Evolutionary conservation across 2,797 vertebrate genomes (phyloP), one percentile per base, ranked within the genome.

Genomic region (Leuciscus waleckii): DNA sequence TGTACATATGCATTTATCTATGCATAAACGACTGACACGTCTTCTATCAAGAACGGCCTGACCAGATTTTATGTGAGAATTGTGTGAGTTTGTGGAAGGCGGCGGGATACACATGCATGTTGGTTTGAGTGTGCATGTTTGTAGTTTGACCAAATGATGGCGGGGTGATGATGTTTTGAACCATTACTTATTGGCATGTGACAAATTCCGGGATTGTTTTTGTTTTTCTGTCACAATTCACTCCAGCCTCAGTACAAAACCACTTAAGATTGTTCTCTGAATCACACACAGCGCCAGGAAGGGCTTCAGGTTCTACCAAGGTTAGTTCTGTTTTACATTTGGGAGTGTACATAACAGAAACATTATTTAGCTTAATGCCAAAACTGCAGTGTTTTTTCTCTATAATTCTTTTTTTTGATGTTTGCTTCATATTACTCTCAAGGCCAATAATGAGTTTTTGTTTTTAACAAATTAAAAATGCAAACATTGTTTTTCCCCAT

Each of bases 331-430:
- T 87, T 86, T 77, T 84, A 73, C 54, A 85, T 81, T 73, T 43
- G 68, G 74, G 84, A 82, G 69, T 46, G 79, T 85, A 81, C 58
- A 79, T 81, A 84, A 71, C 77, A 85, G 75, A 85, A 87, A 83
- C 82, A 86, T 87, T 85, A 79, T 90, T 82, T 90, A 90, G 90
- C 79, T 87, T 90, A 90, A 86, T 89, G 89, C 89, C 89, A 90
- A 91, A 89, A 90, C 83, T 88, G 87, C 88, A 89, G 86, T 85
- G 81, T 75, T 75, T 84, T 81, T 83, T n/a, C n/a, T n/a, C n/a
- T n/a, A n/a, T n/a, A n/a, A n/a, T n/a, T n/a, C n/a, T n/a, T n/a
- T 83, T 83, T 87, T 86, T 83, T 87, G 87, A 84, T 82, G 61
- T 87, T 88, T 89, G 90, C 86, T 89, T 86, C 88, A 78, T 88